Conservation (phyloP, 2,797 vertebrate genomes). For the Darevskia mixta region DNA sequence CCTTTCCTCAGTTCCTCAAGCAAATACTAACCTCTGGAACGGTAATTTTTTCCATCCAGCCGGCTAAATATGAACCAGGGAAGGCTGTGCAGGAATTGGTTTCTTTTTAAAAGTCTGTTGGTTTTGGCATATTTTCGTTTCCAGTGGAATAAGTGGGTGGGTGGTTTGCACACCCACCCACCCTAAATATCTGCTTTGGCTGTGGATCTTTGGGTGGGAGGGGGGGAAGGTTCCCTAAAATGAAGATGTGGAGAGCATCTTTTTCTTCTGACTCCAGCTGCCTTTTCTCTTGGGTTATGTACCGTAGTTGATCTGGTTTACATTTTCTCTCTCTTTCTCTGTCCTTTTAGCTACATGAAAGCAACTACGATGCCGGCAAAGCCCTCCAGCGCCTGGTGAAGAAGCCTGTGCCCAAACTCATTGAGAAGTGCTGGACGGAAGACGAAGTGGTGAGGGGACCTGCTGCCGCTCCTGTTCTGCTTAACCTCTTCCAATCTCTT, state of each 20-base stretch:
- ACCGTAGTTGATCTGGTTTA: conserved; percentile 35
- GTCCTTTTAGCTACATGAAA: conserved; percentile 91
- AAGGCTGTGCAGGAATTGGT: rapidly evolving
- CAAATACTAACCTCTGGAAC: not conserved
- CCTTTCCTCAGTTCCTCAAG: not conserved
- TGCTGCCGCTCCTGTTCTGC: conserved; percentile 28
- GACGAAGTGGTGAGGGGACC: conserved; percentile 92
- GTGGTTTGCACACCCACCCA: not conserved
- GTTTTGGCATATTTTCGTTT: not conserved
- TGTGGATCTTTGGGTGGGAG: not conserved
- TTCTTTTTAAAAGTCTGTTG: not conserved
- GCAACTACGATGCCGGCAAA: conserved; percentile 96
- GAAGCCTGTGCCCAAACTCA: conserved; percentile 97
- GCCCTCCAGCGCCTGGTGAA: conserved; percentile 98
- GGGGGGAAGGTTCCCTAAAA: not conserved
- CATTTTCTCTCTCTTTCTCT: conserved; percentile 51
- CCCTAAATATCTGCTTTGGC: conserved; percentile 22
- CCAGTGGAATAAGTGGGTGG: not conserved
- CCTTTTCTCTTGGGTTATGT: conserved; percentile 31
- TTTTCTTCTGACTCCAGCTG: not conserved
- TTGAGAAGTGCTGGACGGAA: conserved; percentile 98
- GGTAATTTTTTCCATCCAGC: not conserved
- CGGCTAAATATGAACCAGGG: conserved; percentile 2
- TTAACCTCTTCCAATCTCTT: not conserved
- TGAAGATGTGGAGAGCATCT: not conserved